Base-by-base conservation (phyloP, 1,140 invertebrate species). In the Liolophura sinensis region DNA sequence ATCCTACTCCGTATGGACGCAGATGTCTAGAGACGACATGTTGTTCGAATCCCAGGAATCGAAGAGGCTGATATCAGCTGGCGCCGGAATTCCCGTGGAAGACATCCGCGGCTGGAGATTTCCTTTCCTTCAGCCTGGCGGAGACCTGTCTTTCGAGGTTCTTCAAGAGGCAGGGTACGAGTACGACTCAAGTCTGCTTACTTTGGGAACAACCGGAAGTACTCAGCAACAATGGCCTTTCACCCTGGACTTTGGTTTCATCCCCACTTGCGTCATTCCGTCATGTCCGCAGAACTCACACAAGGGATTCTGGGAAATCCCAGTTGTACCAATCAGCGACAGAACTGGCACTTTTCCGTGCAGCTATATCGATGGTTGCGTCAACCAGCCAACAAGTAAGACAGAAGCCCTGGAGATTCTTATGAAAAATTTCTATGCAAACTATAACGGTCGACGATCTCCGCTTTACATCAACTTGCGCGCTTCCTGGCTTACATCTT, bases 381-480 rank as follows among this genome's bases (percentile, higher is more conserved):
- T 71, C 64, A 71, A 66, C 24, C 59, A 66, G 9, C 69, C 71
- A 4, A 66, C 62, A 6, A 67, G 69, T 52, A 65, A 57, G 20
- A 94, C 96, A 76, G 95, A 96, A 80, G 96, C 97, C 86, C 96
- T 95, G 87, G 94, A 94, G 83, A 96, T 97, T 89, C 87, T 98
- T 5, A 94, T 94, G 76, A 94, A 97, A 86, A 98, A 98, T 79
- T 96, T 98, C 82, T 92, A 96, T 76, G 89, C 95, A 49, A 95
- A 97, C 84, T 97, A 97, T 85, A 90, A 94, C 73, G 71, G 70
- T 16, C 78, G 74, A 60, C 65, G 78, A 12, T 72, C 76, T 1
- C 78, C 78, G 0, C 71, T 78, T 48, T 76, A 76, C 11, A 66
- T 79, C 62, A 73, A 75, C 58, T 68, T 79, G 54, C 78, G 78